These are phyloP conservation scores for Euphysa ruthae DNA, from an alignment of 30 jellyfish, hydroid and myxozoan species.

Conservation along the genomic window DNA sequence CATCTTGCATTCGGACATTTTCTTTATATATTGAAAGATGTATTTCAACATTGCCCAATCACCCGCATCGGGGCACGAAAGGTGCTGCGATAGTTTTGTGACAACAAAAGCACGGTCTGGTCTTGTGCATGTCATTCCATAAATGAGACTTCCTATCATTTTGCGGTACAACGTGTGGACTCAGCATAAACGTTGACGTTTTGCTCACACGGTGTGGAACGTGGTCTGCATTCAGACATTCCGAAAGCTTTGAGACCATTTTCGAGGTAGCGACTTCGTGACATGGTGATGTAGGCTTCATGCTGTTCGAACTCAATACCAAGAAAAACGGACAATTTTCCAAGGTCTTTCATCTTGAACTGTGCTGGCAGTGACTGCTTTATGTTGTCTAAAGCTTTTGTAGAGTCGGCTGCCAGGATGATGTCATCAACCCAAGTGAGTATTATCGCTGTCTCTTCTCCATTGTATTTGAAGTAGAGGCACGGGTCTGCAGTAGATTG, in stretches of 20 bases:
- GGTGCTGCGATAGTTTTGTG: constrained; percentile 29
- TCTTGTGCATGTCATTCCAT: constrained; percentile 36
- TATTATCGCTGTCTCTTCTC: not conserved
- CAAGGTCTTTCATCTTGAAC: constrained; percentile 44
- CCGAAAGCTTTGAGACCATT: constrained; percentile 17
- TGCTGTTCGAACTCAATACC: constrained; percentile 17
- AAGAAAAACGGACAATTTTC: constrained; percentile 1
- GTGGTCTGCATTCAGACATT: constrained; percentile 39
- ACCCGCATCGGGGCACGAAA: constrained; percentile 5
- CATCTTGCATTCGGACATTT: not conserved
- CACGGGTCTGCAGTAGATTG: constrained; percentile 48
- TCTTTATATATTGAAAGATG: constrained; percentile 5
- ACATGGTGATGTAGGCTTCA: constrained; percentile 3
- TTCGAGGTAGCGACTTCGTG: not conserved
- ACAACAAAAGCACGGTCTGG: constrained; percentile 31
- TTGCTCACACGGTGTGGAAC: constrained; percentile 45
- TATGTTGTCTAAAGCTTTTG: not conserved
- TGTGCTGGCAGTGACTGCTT: not conserved
- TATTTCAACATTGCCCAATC: constrained; percentile 24
- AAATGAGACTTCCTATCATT: constrained; percentile 34
- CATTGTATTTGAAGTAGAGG: not conserved
- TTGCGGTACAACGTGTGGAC: not conserved
- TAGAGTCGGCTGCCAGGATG: constrained; percentile 18
- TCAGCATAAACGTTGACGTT: not conserved
- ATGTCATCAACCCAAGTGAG: constrained; percentile 53